Percentiles rank a stretch among this genome's conserved stretches.
Conservation (phyloP, 2,888 invertebrate genomes). For the Bedellia somnulentella region DNA sequence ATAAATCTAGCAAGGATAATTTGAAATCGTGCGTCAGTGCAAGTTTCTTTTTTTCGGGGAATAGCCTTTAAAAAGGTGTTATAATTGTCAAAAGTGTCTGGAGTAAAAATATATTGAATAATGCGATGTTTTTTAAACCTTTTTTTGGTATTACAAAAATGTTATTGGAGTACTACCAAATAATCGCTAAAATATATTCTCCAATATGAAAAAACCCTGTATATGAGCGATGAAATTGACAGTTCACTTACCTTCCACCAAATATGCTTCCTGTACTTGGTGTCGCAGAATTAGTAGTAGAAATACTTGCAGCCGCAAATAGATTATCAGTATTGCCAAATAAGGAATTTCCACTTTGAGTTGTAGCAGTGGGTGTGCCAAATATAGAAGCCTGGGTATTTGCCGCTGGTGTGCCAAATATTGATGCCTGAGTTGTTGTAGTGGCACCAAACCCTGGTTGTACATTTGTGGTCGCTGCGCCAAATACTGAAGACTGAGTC, state of each 20-base stretch:
- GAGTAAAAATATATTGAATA: no score
- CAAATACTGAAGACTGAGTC: conserved; percentile 9
- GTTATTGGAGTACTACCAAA: no score
- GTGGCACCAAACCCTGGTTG: conserved; percentile 19
- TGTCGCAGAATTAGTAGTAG: conserved; percentile 33
- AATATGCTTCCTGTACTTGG: conserved; percentile 31
- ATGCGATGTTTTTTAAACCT: no score
- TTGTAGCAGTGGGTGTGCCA: conserved; percentile 3
- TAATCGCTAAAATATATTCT: no score
- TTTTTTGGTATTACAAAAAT: no score
- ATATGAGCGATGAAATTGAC: no score
- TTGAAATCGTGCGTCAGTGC: no score
- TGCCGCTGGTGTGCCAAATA: conserved; percentile 7
- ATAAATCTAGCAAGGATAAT: no score
- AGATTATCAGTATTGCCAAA: conserved; percentile 33
- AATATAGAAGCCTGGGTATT: conserved; percentile 5
- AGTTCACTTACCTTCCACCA: conserved; percentile 15
- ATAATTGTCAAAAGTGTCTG: no score
- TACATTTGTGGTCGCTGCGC: conserved; percentile 12
- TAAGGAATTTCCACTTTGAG: conserved; percentile 25
- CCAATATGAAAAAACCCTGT: no score
- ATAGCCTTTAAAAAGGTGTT: no score
- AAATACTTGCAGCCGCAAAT: conserved; percentile 47
- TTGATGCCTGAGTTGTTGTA: conserved; percentile 11
- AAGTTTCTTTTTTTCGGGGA: no score